Evolutionary conservation across 2,797 vertebrate genomes (phyloP), one percentile per base, ranked within the genome.

Genomic region (Adrianichthys oophorus): DNA sequence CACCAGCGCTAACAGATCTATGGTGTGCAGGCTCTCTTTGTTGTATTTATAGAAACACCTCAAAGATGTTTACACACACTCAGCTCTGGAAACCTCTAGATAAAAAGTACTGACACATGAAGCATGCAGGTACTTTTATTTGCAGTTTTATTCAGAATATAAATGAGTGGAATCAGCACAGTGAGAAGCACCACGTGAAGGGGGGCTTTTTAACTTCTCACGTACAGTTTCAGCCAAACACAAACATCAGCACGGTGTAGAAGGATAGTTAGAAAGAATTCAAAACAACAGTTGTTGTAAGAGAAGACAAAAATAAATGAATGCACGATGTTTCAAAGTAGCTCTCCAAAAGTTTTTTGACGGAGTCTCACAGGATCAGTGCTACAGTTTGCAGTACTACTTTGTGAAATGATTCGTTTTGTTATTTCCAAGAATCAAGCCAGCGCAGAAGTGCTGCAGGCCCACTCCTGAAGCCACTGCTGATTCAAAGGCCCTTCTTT

Each of bases 121-220:
- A 67, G 12, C 50, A 62, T 18, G 26, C 48, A 12, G 1, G 24
- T 49, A 59, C 23, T 78, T 21, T 59, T 74, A 75, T 74, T 78
- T 76, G 62, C 68, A 85, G 59, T 78, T 92, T 92, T 91, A 91
- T 91, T 91, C 59, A 79, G 84, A 86, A 84, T 90, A 91, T 84
- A 91, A 90, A 91, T 87, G 84, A 84, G 81, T 72, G 77, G 65
- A 87, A 85, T 83, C 73, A 81, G 87, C 75, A 83, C 82, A 90
- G 76, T 85, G 74, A 85, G 74, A 84, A 76, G 78, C 72, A 74
- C 62, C 66, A 56, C 70, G 65, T 64, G 52, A 41, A 16, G 59
- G 59, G 57, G 63, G 64, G 65, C 70, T 69, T 26, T 42, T 49
- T 41, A 41, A 72, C 58, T 75, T 78, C 76, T 76, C 76, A 83